Evolutionary conservation across 2,888 invertebrate genomes (phyloP).

Genomic region (Mesorhabditis sp.): DNA sequence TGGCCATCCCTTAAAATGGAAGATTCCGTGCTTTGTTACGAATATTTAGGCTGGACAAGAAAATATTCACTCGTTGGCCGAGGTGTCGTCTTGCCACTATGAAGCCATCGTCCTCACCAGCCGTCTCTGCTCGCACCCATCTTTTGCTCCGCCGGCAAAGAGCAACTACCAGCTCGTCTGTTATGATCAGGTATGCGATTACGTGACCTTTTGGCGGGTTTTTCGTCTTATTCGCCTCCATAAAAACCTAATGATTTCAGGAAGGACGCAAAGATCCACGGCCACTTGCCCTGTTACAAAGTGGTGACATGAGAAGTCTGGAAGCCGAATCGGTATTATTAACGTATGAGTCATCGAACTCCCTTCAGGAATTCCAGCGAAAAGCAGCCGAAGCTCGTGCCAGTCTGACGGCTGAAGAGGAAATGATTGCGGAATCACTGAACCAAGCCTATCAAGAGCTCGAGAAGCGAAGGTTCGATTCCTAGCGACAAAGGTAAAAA

Average conservation of each 20-base stretch:
- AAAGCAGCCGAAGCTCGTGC: no score
- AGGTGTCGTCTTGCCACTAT: conserved; percentile 79
- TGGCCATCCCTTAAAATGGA: background rate
- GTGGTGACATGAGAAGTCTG: background rate
- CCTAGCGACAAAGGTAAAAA: background rate
- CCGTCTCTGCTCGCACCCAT: conserved; percentile 79
- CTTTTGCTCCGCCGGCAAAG: conserved; percentile 4
- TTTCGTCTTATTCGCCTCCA: no score
- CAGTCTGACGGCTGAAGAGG: background rate
- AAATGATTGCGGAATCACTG: background rate
- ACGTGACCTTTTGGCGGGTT: no score
- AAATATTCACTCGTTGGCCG: conserved; percentile 24
- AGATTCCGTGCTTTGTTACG: background rate
- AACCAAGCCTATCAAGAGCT: background rate
- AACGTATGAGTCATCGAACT: background rate
- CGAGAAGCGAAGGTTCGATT: background rate
- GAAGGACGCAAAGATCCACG: background rate
- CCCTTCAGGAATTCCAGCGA: background rate
- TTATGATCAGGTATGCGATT: background rate
- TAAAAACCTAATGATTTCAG: background rate
- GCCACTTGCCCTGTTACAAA: background rate
- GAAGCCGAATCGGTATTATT: background rate
- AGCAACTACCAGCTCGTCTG: conserved; percentile 1
- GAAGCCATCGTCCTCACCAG: conserved; percentile 74
- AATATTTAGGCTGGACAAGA: conserved; percentile 3